Base-by-base conservation (phyloP, 2,888 invertebrate species). In the Phaedon cochleariae region DNA sequence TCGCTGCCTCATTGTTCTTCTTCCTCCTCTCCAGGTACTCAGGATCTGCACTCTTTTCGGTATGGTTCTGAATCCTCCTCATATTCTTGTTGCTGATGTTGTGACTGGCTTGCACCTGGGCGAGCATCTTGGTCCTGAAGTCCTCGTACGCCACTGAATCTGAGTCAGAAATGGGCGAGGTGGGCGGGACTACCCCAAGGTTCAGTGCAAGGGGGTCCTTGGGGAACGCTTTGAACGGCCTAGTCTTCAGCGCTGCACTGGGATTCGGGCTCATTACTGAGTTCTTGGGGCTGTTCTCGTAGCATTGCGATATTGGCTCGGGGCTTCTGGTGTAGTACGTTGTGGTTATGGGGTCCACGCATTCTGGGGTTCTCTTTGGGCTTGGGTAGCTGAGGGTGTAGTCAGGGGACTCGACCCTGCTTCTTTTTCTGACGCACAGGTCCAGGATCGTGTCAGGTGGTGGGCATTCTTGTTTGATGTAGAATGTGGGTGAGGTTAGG, bases 1-100 rank as follows among this genome's bases (percentile, higher is more conserved):
- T 98, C 0, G 97, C 97, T 0, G 98, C 97, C 69, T 92, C 94
- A 81, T 98, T 98, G 82, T 98, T 98, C 79, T 95, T 94, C 69
- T 92, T 88, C 7, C 97, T 85, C 60, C 95, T 88, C 75, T 94
- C 95, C 85, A 92, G 91, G 80, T 97, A 97, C 0, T 92, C 90
- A 2, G 92, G 92, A 79, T 96, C 95, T 60, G 70, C 67, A 21
- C 57, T 71, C 58, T 73, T 70, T 18, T 63, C 29, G 29, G 70
- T 70, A 57, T 72, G 64, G 37, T 58, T 62, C 37, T 76, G 73
- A 21, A 62, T 72, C 66, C 90, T 83, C 7, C 91, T 84, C 92
- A 92, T 92, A 74, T 90, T 89, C 0, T 90, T 89, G 73, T 92
- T 92, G 18, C 89, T 83, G 34, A 84, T 0, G 85, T 84, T 0